Evolutionary conservation across 2,113 vertebrate genomes (phyloP), one percentile per base, ranked within the genome.

Genomic region (Lanius collurio): DNA sequence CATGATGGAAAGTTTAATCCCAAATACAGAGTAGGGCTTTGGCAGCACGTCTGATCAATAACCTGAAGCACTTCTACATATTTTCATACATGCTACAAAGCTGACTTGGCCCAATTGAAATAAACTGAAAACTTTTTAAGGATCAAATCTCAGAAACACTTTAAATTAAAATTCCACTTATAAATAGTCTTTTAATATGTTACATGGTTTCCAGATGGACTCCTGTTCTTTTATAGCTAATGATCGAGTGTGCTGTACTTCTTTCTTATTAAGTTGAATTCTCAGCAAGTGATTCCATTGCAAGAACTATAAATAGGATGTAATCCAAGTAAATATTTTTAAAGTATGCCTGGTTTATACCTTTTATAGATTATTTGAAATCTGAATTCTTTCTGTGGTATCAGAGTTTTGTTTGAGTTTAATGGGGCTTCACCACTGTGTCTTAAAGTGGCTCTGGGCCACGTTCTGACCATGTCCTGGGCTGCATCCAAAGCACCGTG

Each of bases 181-280:
- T 87, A 95, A 95, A 95, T 81, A 85, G 81, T 33, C 83, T 90
- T 95, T 96, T 97, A 95, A 94, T 97, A 95, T 96, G 67, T 83
- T 94, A 95, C 91, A 95, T 95, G 75, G 82, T 87, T 97, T 95
- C 97, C 97, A 98, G 97, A 98, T 98, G 96, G 91, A 70, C 83
- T 97, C 62, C 84, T 93, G 89, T 83, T 96, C 86, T 96, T 97
- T 94, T 95, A 81, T 96, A 96, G 89, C 82, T 94, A 91, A 89
- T 31, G 78, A 90, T 50, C 15, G 5, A 63, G 42, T n/a, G 41
- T 87, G 65, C 93, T 96, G 86, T 96, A 86, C 82, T 87, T 65
- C 81, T 96, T 96, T 96, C 94, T 89, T 93, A 92, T 90, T 94
- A 90, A 0, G 8, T 18, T 93, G 75, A 84, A 86, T 95, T 96